phyloP scores from a whole-genome alignment of 2,888 invertebrate genomes.

The Lasioglossum vierecki region DNA sequence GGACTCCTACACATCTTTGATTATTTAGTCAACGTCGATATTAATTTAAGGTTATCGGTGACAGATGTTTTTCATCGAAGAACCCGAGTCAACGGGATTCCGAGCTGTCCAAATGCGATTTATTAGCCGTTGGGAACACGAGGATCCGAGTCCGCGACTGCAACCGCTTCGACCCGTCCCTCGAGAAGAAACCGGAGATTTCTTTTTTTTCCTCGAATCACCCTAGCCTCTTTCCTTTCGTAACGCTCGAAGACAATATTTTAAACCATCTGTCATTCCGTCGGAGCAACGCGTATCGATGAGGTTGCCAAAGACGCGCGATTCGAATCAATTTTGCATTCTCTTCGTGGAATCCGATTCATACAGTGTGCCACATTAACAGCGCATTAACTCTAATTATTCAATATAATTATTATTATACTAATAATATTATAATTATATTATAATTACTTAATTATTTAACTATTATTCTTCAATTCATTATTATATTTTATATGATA shows the following conservation, averaged over 20 bases:
- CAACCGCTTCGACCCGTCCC: slow-evolving; percentile 27
- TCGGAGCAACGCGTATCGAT: not conserved
- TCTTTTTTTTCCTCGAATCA: slow-evolving; percentile 29
- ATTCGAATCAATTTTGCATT: not conserved
- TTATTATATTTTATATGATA: too few species aligned
- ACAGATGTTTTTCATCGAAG: slow-evolving; percentile 73
- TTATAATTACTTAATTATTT: too few species aligned
- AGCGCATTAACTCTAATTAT: not conserved
- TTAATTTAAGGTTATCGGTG: slow-evolving; percentile 16
- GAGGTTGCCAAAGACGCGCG: not conserved
- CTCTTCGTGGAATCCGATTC: not conserved
- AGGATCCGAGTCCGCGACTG: slow-evolving; percentile 41
- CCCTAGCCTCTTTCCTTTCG: slow-evolving; percentile 24
- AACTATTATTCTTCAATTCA: too few species aligned
- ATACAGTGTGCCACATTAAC: not conserved
- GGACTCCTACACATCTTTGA: not conserved
- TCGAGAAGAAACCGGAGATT: slow-evolving; percentile 67
- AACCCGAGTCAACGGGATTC: slow-evolving; percentile 59
- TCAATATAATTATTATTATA: too few species aligned
- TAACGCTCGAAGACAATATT: not conserved
- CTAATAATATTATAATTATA: too few species aligned
- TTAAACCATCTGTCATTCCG: not conserved
- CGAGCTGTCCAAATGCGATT: slow-evolving; percentile 64
- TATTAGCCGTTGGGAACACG: slow-evolving; percentile 72
- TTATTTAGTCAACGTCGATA: not conserved